A percentile compares a stretch with the other conserved stretches of the same genome.
phyloP scores from a whole-genome alignment of 2,888 invertebrate species.

The Myathropa florea region DNA sequence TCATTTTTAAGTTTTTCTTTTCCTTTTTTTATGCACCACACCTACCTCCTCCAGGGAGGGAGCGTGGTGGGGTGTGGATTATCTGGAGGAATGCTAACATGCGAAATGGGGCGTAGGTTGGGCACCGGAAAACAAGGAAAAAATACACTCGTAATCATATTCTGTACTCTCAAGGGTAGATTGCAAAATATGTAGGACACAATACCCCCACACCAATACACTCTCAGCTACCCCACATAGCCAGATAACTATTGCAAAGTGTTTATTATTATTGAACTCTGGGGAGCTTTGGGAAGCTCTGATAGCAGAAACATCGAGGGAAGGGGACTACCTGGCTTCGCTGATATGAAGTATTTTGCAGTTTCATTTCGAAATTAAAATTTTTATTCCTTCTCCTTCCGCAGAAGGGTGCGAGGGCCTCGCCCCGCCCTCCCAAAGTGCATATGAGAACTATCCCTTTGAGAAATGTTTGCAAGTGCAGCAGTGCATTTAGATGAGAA shows the following conservation, averaged over 20 bases:
- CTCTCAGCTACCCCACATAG: not conserved
- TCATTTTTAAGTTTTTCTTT: constrained; percentile 52
- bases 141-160: constrained; percentile 65
- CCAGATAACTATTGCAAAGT: constrained; percentile 67
- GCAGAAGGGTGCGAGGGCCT: constrained; percentile 16
- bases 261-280: constrained; percentile 67
- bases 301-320: not conserved
- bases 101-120: constrained; percentile 51
- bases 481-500: constrained; percentile 65
- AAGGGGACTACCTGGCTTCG: constrained; percentile 47
- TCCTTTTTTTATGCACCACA: constrained; percentile 1
- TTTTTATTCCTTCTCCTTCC: constrained; percentile 40
- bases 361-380: constrained; percentile 68
- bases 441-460: constrained; percentile 59
- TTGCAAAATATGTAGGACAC: constrained; percentile 68
- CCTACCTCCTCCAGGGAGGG: constrained; percentile 6
- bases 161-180: constrained; percentile 59
- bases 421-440: not conserved
- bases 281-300: constrained; percentile 31
- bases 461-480: constrained; percentile 67
- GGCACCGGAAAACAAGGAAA: constrained; percentile 34
- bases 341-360: constrained; percentile 51
- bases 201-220: constrained; percentile 1
- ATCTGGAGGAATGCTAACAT: constrained; percentile 21
- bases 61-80: constrained; percentile 52